These are phyloP conservation scores for Gymnopithys bicolor DNA, from an alignment of 2,797 vertebrate species.

Conservation along the genomic window DNA sequence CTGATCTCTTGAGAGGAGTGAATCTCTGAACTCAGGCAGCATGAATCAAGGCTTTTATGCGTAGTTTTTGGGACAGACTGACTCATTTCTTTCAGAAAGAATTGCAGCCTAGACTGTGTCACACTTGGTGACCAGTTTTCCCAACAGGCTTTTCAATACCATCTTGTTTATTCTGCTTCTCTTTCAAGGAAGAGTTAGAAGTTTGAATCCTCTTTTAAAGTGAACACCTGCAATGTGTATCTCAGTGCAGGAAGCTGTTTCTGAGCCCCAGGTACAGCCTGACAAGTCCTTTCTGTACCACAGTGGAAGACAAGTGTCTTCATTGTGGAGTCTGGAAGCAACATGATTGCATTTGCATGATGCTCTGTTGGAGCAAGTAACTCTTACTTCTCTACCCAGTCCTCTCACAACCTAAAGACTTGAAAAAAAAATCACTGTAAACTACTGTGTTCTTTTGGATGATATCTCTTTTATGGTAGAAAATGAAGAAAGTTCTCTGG, in stretches of 20 bases:
- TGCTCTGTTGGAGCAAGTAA: not conserved
- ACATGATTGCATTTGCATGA: not conserved
- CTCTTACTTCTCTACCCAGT: not conserved
- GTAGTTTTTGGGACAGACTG: not conserved
- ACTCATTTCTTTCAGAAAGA: not conserved
- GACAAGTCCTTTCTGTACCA: not conserved
- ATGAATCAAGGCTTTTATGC: not conserved
- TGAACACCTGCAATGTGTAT: not conserved
- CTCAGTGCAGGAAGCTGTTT: not conserved
- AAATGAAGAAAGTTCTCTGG: not conserved
- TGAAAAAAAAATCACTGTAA: not conserved
- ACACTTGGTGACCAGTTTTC: not conserved
- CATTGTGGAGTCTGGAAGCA: not conserved
- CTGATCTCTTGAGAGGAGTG: not conserved
- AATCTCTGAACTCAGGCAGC: not conserved
- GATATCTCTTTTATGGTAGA: not conserved
- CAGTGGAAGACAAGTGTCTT: not conserved
- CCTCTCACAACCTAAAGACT: not conserved
- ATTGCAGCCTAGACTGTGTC: not conserved
- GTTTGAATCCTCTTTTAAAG: not conserved
- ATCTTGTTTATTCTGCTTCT: not conserved
- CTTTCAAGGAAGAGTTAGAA: not conserved
- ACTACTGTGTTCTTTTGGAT: not conserved
- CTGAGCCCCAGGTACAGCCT: not conserved
- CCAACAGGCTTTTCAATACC: not conserved